Evolutionary conservation across 2,113 vertebrate species (phyloP).

Genomic region (Montifringilla adamsi): DNA sequence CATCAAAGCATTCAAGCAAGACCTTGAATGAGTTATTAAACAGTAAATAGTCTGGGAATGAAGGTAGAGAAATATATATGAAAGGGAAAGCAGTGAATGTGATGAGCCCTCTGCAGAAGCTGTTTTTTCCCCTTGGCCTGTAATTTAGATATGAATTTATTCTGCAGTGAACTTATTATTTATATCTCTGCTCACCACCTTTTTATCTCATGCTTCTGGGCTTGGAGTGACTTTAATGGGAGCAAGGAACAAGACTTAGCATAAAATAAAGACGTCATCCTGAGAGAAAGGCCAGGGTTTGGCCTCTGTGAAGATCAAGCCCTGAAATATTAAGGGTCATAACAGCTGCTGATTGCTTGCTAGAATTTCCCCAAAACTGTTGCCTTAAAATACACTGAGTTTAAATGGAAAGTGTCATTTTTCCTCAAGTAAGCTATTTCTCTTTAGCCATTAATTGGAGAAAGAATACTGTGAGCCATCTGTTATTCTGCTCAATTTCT

Average conservation of each 20-base stretch:
- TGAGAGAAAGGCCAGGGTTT: neutral
- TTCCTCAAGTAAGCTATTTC: neutral
- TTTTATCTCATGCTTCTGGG: slow-evolving; percentile 16
- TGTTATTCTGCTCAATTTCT: slow-evolving; percentile 28
- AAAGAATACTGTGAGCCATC: neutral
- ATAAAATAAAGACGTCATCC: slow-evolving; percentile 15
- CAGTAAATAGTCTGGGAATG: slow-evolving; percentile 55
- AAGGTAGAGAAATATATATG: slow-evolving; percentile 53
- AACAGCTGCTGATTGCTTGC: slow-evolving; percentile 8
- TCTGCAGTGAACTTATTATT: slow-evolving; percentile 4
- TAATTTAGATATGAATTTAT: slow-evolving; percentile 53
- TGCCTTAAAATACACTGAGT: neutral
- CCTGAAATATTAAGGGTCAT: slow-evolving; percentile 13
- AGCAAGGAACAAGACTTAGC: neutral
- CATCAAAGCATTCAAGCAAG: slow-evolving; percentile 60
- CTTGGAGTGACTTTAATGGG: slow-evolving; percentile 12
- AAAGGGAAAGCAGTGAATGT: slow-evolving; percentile 21
- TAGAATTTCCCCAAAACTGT: neutral
- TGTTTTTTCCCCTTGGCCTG: neutral
- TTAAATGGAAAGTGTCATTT: slow-evolving; percentile 43
- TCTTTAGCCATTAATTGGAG: slow-evolving; percentile 39
- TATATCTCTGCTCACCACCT: slow-evolving; percentile 25
- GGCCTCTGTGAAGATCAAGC: neutral
- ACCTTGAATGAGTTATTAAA: slow-evolving; percentile 67
- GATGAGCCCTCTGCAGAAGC: slow-evolving; percentile 30